Conservation (phyloP, 1,140 invertebrate genomes). For the Aphidius ervi region DNA sequence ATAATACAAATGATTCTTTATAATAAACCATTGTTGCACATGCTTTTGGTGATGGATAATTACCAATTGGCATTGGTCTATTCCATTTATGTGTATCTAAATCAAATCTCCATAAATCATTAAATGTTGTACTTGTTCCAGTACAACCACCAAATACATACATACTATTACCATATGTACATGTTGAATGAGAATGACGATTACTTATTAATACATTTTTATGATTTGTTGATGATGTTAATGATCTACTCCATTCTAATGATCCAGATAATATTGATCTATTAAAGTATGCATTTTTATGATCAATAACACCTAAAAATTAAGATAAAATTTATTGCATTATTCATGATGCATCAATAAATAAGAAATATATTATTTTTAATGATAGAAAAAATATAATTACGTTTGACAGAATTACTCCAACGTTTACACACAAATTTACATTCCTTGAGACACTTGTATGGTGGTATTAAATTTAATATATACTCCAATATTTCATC, state of each 20-base stretch:
- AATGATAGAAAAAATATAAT: slow-evolving; percentile 14
- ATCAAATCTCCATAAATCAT: slow-evolving; percentile 94
- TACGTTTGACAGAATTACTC: slow-evolving; percentile 77
- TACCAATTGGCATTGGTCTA: slow-evolving; percentile 74
- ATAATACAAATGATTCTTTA: slow-evolving; percentile 79
- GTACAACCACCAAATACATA: slow-evolving; percentile 96
- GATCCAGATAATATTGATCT: slow-evolving; percentile 66
- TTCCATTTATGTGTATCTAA: slow-evolving; percentile 80
- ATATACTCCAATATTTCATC: slow-evolving; percentile 93
- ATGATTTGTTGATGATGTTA: slow-evolving; percentile 40
- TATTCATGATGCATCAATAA: no score
- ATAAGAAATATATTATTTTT: neutral
- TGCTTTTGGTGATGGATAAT: slow-evolving; percentile 94
- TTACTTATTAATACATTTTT: slow-evolving; percentile 73
- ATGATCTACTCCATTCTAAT: slow-evolving; percentile 63
- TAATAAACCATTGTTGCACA: slow-evolving; percentile 87
- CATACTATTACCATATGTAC: slow-evolving; percentile 78
- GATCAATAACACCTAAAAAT: slow-evolving; percentile 59
- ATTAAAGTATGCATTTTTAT: slow-evolving; percentile 63
- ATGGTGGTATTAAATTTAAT: slow-evolving; percentile 81
- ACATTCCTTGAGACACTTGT: slow-evolving; percentile 82
- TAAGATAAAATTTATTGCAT: no score
- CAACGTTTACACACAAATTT: slow-evolving; percentile 82
- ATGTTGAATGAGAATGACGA: slow-evolving; percentile 88
- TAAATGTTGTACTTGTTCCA: slow-evolving; percentile 91